Conservation (phyloP, 2,888 invertebrate genomes). For the Odontocolon sp. region DNA sequence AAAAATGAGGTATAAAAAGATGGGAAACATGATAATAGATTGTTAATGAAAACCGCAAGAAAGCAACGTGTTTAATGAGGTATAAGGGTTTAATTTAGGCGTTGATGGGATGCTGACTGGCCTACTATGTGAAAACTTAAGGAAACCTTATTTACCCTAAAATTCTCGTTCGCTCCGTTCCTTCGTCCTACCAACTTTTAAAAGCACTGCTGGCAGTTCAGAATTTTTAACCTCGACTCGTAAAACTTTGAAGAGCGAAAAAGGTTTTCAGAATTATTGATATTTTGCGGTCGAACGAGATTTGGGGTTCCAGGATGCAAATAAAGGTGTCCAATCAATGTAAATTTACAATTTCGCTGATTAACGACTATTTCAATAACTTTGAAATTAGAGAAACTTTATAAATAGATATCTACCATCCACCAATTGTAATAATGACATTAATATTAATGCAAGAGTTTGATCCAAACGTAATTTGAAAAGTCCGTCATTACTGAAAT, state of each 20-base stretch:
- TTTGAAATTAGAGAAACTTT: neutral
- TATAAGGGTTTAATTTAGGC: too few species aligned
- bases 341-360: neutral
- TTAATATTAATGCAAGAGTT: neutral
- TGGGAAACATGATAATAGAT: too few species aligned
- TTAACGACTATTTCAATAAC: neutral
- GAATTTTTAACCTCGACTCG: conserved; percentile 75
- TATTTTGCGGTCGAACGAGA: conserved; percentile 10
- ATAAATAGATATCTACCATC: conserved; percentile 4
- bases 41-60: too few species aligned
- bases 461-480: conserved; percentile 7
- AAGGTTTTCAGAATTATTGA: conserved; percentile 16
- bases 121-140: conserved; percentile 37
- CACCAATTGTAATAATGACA: conserved; percentile 15
- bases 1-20: too few species aligned
- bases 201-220: conserved; percentile 74
- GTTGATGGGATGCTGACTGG: neutral
- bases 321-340: neutral
- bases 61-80: too few species aligned
- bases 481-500: conserved; percentile 47
- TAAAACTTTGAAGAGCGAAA: conserved; percentile 43
- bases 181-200: conserved; percentile 72
- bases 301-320: neutral
- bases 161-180: conserved; percentile 37
- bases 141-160: conserved; percentile 55